Conservation (phyloP, 2,113 vertebrate genomes). For the Spea bombifrons region DNA sequence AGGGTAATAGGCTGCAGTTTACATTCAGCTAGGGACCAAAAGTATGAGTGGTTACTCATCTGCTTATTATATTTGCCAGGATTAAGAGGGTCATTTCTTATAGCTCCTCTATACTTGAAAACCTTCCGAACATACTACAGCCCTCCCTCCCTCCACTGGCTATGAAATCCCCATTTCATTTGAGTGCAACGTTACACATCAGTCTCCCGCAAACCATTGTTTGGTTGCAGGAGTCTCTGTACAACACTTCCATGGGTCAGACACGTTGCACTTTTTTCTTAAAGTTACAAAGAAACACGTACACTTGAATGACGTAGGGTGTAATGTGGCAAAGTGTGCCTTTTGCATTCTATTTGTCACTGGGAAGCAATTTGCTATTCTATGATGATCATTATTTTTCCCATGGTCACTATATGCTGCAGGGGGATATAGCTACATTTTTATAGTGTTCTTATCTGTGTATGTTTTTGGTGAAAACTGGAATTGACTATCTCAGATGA, state of each 20-base stretch:
- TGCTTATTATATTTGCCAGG: neutral
- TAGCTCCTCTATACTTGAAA: neutral
- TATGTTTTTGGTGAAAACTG: constrained; percentile 28
- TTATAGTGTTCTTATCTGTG: neutral
- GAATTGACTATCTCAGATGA: neutral
- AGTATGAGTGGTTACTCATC: neutral
- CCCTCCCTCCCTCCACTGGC: neutral
- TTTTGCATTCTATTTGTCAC: too few relatives aligned
- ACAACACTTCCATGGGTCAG: neutral
- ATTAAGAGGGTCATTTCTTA: neutral
- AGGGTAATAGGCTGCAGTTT: too few relatives aligned
- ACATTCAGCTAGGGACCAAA: too few relatives aligned
- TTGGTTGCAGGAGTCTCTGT: neutral
- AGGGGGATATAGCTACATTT: constrained; percentile 6
- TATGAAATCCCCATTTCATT: neutral
- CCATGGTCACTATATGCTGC: neutral
- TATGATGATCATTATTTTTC: constrained; percentile 13
- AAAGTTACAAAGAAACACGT: neutral
- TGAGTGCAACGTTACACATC: neutral
- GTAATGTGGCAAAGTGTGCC: too few relatives aligned
- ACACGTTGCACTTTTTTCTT: neutral
- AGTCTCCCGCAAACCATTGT: neutral
- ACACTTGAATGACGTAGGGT: neutral
- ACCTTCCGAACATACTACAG: neutral
- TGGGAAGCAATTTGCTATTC: neutral